phyloP scores from a whole-genome alignment of 2,888 invertebrate species.

The Liposcelis brunnea region DNA sequence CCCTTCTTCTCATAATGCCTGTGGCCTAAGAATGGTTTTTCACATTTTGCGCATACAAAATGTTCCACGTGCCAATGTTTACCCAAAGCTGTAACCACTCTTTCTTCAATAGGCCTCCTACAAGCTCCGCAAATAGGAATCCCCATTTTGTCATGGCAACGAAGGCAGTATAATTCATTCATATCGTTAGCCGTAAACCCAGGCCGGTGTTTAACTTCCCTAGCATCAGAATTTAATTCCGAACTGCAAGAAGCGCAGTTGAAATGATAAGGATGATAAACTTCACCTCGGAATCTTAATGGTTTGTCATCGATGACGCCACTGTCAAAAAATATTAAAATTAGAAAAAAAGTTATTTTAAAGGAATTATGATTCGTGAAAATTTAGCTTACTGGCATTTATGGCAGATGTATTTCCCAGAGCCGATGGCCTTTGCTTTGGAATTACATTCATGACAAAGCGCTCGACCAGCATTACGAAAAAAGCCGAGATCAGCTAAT shows the following conservation, averaged over 20 bases:
- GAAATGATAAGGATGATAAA: conserved; percentile 98
- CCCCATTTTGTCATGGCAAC: conserved; percentile 99
- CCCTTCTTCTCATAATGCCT: conserved; percentile 98
- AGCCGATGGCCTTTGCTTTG: conserved; percentile 81
- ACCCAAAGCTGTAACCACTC: conserved; percentile 94
- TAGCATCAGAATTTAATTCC: conserved; percentile 87
- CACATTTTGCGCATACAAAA: conserved; percentile 98
- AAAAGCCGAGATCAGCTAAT: conserved; percentile 93
- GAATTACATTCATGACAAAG: conserved; percentile 96
- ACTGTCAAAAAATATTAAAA: conserved; percentile 30
- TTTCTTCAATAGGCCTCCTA: conserved; percentile 94
- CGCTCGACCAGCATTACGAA: conserved; percentile 69
- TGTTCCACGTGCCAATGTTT: conserved; percentile 99
- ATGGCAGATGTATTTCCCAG: conserved; percentile 93
- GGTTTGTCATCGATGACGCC: conserved; percentile 84
- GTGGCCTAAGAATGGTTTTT: conserved; percentile 97
- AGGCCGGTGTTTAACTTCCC: conserved; percentile 84
- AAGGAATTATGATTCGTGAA: conserved; percentile 8
- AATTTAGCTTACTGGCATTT: conserved; percentile 83
- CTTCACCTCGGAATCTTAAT: conserved; percentile 82
- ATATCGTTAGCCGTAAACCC: conserved; percentile 82
- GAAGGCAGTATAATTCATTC: conserved; percentile 90
- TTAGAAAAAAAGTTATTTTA: conserved; percentile 6
- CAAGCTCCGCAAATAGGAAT: conserved; percentile 99
- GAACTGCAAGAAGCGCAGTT: conserved; percentile 84